Evolutionary conservation across 2,888 invertebrate species (phyloP).

Genomic region (Nemotelus pantherinus): DNA sequence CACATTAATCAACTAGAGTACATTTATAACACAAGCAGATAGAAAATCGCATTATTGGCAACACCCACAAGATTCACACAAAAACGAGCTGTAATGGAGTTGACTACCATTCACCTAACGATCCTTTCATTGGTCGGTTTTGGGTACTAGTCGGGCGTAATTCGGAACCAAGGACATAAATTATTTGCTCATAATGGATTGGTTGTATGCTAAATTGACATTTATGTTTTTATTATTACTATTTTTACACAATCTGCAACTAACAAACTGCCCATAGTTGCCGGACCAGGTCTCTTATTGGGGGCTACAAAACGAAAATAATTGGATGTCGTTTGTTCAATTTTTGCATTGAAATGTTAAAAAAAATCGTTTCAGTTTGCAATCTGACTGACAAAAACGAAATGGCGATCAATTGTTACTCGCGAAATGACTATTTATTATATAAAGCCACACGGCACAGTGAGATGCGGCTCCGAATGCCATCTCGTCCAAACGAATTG

Average conservation of each 20-base stretch:
- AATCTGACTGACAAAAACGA: slow-evolving; percentile 42
- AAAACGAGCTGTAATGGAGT: no score
- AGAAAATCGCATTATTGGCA: no score
- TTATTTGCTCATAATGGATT: slow-evolving; percentile 55
- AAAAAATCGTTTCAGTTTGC: slow-evolving; percentile 36
- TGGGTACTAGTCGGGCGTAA: not conserved
- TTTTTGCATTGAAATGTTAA: slow-evolving; percentile 48
- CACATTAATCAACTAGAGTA: no score
- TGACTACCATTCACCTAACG: no score
- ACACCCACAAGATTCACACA: no score
- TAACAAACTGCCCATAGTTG: slow-evolving; percentile 4
- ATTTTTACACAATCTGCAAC: slow-evolving; percentile 21
- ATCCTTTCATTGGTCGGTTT: no score
- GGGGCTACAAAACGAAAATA: slow-evolving; percentile 46
- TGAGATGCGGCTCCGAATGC: not conserved
- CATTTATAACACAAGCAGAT: no score
- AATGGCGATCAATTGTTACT: slow-evolving; percentile 48
- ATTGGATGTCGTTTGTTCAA: slow-evolving; percentile 50
- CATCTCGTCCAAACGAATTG: slow-evolving; percentile 1
- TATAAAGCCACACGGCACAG: slow-evolving; percentile 5
- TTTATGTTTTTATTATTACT: slow-evolving; percentile 56
- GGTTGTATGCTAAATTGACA: slow-evolving; percentile 56
- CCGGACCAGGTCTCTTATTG: not conserved
- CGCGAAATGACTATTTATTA: slow-evolving; percentile 48
- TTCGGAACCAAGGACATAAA: slow-evolving; percentile 52